phyloP scores from a whole-genome alignment of 1,140 invertebrate species.

The Copidosoma floridanum region DNA sequence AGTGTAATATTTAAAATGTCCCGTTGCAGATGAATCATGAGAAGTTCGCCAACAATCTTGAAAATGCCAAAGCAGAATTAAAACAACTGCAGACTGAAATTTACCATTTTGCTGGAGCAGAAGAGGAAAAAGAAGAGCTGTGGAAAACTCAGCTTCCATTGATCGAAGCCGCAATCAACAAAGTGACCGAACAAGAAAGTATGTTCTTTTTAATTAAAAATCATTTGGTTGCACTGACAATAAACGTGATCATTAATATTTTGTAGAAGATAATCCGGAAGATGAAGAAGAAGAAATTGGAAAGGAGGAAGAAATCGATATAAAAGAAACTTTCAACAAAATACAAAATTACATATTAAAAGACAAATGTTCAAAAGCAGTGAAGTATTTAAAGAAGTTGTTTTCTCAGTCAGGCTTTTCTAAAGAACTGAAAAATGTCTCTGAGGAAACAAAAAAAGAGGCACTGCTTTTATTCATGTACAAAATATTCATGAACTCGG shows the following conservation, averaged over 20 bases:
- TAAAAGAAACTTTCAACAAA: constrained; percentile 43
- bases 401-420: constrained; percentile 34
- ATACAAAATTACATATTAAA: constrained; percentile 48
- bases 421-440: constrained; percentile 37
- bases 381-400: constrained; percentile 37
- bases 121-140: constrained; percentile 51
- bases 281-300: constrained; percentile 30
- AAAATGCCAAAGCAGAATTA: constrained; percentile 60
- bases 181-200: constrained; percentile 40
- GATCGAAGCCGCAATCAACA: constrained; percentile 49
- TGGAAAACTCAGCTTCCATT: constrained; percentile 49
- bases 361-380: constrained; percentile 43
- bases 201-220: too few species aligned
- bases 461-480: constrained; percentile 44
- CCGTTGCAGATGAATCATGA: constrained; percentile 58
- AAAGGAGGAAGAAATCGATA: constrained; percentile 36
- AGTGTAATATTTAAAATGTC: neutral
- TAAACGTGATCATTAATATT: too few species aligned
- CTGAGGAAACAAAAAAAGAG: constrained; percentile 41
- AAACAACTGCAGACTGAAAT: constrained; percentile 60
- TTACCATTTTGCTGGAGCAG: constrained; percentile 46
- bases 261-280: constrained; percentile 27
- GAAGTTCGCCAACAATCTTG: constrained; percentile 60
- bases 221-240: too few species aligned
- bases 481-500: constrained; percentile 50